Conservation (phyloP, 2,113 vertebrate species). For the Plecturocebus donacophilus region DNA sequence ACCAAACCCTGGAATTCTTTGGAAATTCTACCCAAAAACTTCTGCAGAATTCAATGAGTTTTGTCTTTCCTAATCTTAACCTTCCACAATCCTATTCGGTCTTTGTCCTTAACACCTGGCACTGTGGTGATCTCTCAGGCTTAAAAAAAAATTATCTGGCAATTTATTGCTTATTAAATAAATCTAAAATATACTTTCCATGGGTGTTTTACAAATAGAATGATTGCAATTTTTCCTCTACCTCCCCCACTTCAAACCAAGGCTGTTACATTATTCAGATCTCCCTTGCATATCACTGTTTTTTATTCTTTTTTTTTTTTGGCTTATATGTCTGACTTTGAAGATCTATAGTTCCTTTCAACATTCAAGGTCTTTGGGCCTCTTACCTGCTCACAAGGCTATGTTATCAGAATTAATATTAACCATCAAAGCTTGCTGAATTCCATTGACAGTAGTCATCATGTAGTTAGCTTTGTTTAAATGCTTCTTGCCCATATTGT, state of each 20-base stretch:
- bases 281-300: slow-evolving; percentile 46
- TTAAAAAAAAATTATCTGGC: background rate
- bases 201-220: background rate
- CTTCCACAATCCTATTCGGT: background rate
- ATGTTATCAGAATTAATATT: slow-evolving; percentile 74
- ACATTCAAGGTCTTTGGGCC: slow-evolving; percentile 65
- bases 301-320: slow-evolving; percentile 7
- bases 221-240: background rate
- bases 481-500: slow-evolving; percentile 47
- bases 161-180: slow-evolving; percentile 23
- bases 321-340: slow-evolving; percentile 64
- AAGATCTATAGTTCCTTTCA: slow-evolving; percentile 81
- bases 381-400: slow-evolving; percentile 57
- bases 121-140: background rate
- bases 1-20: background rate
- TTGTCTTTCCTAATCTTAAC: slow-evolving; percentile 5
- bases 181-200: background rate
- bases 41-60: background rate
- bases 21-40: background rate
- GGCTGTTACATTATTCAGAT: slow-evolving; percentile 72
- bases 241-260: background rate
- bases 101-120: background rate
- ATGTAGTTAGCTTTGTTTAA: slow-evolving; percentile 74
- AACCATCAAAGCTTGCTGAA: slow-evolving; percentile 73
- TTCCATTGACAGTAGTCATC: slow-evolving; percentile 43